Base-by-base conservation (phyloP, 2,888 invertebrate genomes). In the Barypeithes pellucidus region DNA sequence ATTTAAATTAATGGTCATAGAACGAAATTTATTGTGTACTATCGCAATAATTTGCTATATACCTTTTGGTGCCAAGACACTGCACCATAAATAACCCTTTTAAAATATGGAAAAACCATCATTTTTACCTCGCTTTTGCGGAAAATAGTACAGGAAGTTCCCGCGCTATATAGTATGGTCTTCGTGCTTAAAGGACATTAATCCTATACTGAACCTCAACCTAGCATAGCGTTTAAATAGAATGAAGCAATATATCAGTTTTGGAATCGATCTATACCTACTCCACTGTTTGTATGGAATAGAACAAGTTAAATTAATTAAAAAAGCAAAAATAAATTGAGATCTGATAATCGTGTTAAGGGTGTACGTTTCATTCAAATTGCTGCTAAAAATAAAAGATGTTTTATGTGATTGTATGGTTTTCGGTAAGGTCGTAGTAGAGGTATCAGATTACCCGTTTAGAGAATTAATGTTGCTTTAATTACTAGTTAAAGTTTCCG, bases 191-290 rank as follows among this genome's bases (percentile, higher is more conserved):
- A 57, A 14, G 14, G 54, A 33, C 54, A 57, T 57, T 57, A 57
- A 11, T 57, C 33, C 18, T 33, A 18, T 18, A 33, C 11, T 16
- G 18, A 33, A 33, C 33, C 54, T 33, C 54, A 18, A n/a, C n/a
- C n/a, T n/a, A n/a, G 29, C 54, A 33, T 57, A 57, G 33, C 33
- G 54, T 16, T 57, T 18, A 33, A 57, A 57, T 33, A 57, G 54
- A 18, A 57, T 57, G 33, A 57, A 57, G 33, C 54, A 18, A 57
- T 57, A 57, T 29, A 57, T 57, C 33, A 57, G 54, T 57, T 57
- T 18, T 16, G 18, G 29, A 29, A 57, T 57, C 54, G 54, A 57
- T 57, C 29, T 33, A 16, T 9, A 3, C 2, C 18, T 11, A 33
- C 9, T n/a, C 29, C 8, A 24, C 29, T 29, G 54, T 29, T 57